phyloP scores from a whole-genome alignment of 2,113 vertebrate genomes.

The Oophaga pumilio region DNA sequence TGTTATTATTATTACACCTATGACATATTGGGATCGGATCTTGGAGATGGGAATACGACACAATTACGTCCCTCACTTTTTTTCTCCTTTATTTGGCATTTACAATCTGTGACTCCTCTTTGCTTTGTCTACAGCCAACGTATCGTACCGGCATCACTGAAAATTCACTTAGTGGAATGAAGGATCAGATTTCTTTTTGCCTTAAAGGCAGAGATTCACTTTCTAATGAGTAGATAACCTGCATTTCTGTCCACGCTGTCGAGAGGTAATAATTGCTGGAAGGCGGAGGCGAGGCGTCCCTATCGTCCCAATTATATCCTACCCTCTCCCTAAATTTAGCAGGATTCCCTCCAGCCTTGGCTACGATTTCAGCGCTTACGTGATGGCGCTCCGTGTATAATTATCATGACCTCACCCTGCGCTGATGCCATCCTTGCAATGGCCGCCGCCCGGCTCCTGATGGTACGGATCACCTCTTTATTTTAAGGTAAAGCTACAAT shows the following conservation, averaged over 20 bases:
- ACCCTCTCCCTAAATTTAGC: neutral
- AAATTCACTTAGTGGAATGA: neutral
- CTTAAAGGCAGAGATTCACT: neutral
- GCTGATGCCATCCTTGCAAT: slow-evolving; percentile 12
- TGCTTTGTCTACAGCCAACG: neutral
- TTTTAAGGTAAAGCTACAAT: neutral
- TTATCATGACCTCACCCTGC: neutral
- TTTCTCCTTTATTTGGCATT: too few relatives aligned
- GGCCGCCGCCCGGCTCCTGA: neutral
- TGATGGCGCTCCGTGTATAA: neutral
- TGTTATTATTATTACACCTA: too few relatives aligned
- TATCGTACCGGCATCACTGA: neutral
- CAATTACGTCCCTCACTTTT: too few relatives aligned
- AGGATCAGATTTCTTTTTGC: neutral
- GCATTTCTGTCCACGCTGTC: neutral
- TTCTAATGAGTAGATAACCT: neutral
- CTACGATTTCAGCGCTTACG: neutral
- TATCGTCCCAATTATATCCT: neutral
- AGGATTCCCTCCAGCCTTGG: slow-evolving; percentile 4
- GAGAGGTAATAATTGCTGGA: neutral
- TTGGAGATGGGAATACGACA: too few relatives aligned
- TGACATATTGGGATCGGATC: too few relatives aligned
- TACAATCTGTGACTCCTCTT: neutral
- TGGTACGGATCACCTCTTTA: neutral
- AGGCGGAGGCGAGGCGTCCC: neutral